Conservation (phyloP, 1,140 invertebrate genomes). For the Cydia amplana region DNA sequence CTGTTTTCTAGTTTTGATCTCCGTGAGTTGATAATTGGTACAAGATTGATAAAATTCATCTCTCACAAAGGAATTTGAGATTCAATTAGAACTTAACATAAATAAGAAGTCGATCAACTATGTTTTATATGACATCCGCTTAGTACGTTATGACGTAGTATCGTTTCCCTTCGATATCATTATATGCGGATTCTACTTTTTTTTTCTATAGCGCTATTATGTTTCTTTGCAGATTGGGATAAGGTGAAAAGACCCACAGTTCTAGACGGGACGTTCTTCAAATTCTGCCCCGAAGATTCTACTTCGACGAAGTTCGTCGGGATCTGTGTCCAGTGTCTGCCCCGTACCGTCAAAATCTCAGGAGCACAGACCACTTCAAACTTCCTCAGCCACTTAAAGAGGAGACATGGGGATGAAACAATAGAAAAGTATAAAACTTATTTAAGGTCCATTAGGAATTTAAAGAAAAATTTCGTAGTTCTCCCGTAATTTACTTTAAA, state of each 20-base stretch:
- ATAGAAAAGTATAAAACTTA: background rate
- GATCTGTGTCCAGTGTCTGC: background rate
- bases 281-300: constrained; percentile 8
- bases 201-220: too few species aligned
- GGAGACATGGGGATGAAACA: background rate
- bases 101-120: too few species aligned
- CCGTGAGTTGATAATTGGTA: too few species aligned
- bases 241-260: background rate
- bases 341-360: background rate
- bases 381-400: constrained; percentile 6
- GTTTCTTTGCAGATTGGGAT: background rate
- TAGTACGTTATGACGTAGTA: too few species aligned
- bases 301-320: background rate
- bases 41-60: too few species aligned
- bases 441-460: constrained; percentile 1
- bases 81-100: too few species aligned
- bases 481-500: background rate
- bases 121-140: too few species aligned
- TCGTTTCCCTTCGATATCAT: too few species aligned
- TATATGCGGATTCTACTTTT: too few species aligned
- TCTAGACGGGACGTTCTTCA: constrained; percentile 6
- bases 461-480: background rate
- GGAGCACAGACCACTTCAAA: background rate
- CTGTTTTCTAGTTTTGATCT: too few species aligned
- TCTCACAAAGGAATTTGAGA: too few species aligned